Base-by-base conservation (phyloP, 64 coral and sea anemone genomes). In the Dendrophyllia cribrosa region DNA sequence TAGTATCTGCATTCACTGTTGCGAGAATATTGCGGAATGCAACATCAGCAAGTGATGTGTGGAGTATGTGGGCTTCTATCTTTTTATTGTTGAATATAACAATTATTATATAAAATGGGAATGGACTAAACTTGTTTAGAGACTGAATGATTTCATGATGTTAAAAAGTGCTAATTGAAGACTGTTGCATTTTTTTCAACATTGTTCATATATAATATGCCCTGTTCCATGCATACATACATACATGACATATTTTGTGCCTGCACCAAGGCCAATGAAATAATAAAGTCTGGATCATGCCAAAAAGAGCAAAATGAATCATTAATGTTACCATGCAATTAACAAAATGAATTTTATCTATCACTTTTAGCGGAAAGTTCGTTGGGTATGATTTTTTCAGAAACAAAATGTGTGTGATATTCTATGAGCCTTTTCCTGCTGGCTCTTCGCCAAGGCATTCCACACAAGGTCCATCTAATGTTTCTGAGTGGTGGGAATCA, bases 401-500 rank as follows among this genome's bases (percentile, higher is more conserved):
- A 63, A 23, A 60, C 24, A 43, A 76, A 74, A n/a, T 76, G 34
- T 26, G 43, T 77, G 4, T 72, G 87, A 9, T 77, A 76, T 55
- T 89, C 87, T 2, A 20, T 89, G 19, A 76, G 71, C 16, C 26
- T 89, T 12, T 60, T 10, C 12, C 72, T 89, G 9, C 70, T 89
- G 58, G 87, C 87, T 21, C 73, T 89, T 75, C 72, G 12, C 16
- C 87, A 89, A 89, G 72, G 87, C 5, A 58, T 78, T 4, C 87
- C 87, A 19, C 46, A 16, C 55, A 9, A 72, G 22, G 70, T 59
- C 10, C 70, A 77, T 26, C 6, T 89, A 11, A 75, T 66, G 70
- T 89, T 89, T n/a, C 51, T 89, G 12, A 89, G 87, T 77, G 87
- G 87, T 61, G 87, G 87, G 20, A 89, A 89, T 51, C 87, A 89